These are phyloP conservation scores for Drosophila vallismaia DNA, from an alignment of 2,888 invertebrate species.

Conservation along the genomic window DNA sequence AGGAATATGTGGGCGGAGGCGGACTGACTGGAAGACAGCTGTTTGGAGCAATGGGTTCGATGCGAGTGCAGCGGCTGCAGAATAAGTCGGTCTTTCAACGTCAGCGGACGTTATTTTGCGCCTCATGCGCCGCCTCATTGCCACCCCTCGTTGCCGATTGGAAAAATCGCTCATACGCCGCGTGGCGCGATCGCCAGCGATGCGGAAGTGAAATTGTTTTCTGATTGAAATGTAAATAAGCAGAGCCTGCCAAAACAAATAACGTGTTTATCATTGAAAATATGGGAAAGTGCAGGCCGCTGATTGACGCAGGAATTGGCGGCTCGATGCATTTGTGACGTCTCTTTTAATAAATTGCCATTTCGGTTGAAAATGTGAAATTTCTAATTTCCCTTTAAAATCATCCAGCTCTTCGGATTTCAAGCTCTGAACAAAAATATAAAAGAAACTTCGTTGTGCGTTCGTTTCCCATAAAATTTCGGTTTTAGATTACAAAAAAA, in stretches of 20 bases:
- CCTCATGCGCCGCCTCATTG: slow-evolving; percentile 13
- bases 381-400: slow-evolving; percentile 22
- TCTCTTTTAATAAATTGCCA: slow-evolving; percentile 32
- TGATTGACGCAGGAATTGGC: slow-evolving; percentile 40
- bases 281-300: slow-evolving; percentile 37
- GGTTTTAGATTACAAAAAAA: slow-evolving; percentile 62
- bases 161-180: slow-evolving; percentile 64
- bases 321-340: slow-evolving; percentile 16
- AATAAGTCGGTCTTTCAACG: slow-evolving; percentile 76
- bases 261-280: slow-evolving; percentile 58
- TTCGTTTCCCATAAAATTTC: slow-evolving; percentile 54
- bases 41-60: slow-evolving; percentile 56
- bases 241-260: slow-evolving; percentile 62
- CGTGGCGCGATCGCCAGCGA: slow-evolving; percentile 58
- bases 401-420: slow-evolving; percentile 4
- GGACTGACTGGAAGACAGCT: slow-evolving; percentile 73
- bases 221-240: slow-evolving; percentile 73
- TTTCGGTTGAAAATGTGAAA: slow-evolving; percentile 4
- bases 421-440: slow-evolving; percentile 12
- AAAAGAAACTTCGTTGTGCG: slow-evolving; percentile 3
- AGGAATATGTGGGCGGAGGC: slow-evolving; percentile 13
- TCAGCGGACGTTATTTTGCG: slow-evolving; percentile 53
- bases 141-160: slow-evolving; percentile 3
- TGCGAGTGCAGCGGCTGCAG: slow-evolving; percentile 62
- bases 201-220: slow-evolving; percentile 46